Evolutionary conservation across 2,797 vertebrate species (phyloP), one percentile per base, ranked within the genome.

Genomic region (Oceanodroma leucorhoa): DNA sequence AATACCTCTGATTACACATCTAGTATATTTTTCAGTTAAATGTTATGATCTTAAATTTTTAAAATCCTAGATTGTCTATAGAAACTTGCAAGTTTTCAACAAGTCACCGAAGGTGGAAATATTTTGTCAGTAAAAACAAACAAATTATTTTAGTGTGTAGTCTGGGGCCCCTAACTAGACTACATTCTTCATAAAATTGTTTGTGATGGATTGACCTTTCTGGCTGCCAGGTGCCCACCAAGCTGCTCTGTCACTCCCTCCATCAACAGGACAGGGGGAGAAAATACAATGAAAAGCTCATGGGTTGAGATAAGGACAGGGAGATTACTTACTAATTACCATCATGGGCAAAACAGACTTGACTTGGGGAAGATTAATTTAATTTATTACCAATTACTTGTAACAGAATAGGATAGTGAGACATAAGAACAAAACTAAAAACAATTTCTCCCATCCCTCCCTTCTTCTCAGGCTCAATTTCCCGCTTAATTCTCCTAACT

Each of bases 391-490:
- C 14, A 36, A 13, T 71, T 32, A 11, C 26, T 84, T 61, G 36
- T 41, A 61, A 41, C 7, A 32, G 9, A 60, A 7, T n/a, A 65
- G 2, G 19, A 50, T 21, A 55, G 7, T 41, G n/a, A 27, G 8
- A 72, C 62, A 67, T 10, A n/a, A 51, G 20, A 30, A 66, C 36
- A 53, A 50, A 51, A 36, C 3, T 27, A 51, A 77, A 51, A 5
- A 1, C 12, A 43, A 6, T 5, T 54, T 57, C 6, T 23, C 4
- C 3, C 6, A 55, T 29, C 6, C 8, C 30, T 76, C 9, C 3
- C 14, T 36, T 41, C 12, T 16, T 76, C 26, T 66, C 26, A 55
- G 26, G 11, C 67, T 55, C 24, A 20, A 48, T 40, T 65, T 83
- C 20, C 18, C 13, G 43, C 15, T 11, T 54, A 38, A 83, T 32